Conservation (phyloP, 2,113 vertebrate species). For the Egretta garzetta region DNA sequence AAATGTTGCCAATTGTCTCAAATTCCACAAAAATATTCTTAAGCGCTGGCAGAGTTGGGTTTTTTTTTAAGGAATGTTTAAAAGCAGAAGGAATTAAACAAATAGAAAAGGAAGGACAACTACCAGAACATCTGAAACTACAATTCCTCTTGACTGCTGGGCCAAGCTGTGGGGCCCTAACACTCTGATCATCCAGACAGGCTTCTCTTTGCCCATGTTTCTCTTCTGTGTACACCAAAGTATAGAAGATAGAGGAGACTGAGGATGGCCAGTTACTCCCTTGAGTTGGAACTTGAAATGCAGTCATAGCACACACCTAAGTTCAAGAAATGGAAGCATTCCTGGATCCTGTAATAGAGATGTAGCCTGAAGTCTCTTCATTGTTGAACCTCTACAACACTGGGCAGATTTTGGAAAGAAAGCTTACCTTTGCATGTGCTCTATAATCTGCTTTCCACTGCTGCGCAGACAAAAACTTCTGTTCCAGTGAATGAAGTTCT, state of each 20-base stretch:
- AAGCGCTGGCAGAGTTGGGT: neutral
- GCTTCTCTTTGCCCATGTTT: neutral
- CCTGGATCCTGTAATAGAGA: neutral
- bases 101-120: neutral
- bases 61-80: neutral
- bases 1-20: neutral
- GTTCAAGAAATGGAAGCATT: neutral
- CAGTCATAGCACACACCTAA: neutral
- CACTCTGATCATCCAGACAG: neutral
- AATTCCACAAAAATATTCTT: neutral
- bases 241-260: neutral
- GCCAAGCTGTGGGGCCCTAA: neutral
- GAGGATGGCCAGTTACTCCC: neutral
- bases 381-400: neutral
- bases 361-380: neutral
- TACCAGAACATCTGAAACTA: neutral
- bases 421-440: constrained; percentile 74
- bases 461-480: constrained; percentile 75
- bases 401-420: neutral
- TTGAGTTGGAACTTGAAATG: neutral
- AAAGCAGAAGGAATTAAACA: neutral
- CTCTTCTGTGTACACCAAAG: neutral
- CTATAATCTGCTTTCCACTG: constrained; percentile 71
- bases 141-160: neutral
- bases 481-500: constrained; percentile 79